Percentiles rank a stretch among this genome's conserved stretches.
Evolutionary conservation across 2,113 vertebrate genomes (phyloP).

Genomic region (Mustela nigripes): DNA sequence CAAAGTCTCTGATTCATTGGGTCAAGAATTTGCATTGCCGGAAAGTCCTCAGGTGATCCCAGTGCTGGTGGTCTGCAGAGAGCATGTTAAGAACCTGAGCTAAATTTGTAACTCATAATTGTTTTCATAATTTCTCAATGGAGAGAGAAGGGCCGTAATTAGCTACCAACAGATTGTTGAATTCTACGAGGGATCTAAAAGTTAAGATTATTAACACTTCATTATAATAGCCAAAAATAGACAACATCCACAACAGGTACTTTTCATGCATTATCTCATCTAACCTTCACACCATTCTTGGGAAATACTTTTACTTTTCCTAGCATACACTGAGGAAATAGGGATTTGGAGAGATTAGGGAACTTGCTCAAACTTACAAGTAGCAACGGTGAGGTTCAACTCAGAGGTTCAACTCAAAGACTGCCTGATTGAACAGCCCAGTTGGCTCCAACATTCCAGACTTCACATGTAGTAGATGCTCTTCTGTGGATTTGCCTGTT

Average conservation of each 20-base stretch:
- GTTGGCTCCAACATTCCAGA: background rate
- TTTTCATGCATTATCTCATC: background rate
- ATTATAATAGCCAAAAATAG: background rate
- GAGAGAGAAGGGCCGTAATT: background rate
- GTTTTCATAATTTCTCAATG: background rate
- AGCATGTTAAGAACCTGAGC: background rate
- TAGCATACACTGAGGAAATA: background rate
- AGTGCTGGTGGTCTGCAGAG: background rate
- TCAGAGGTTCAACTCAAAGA: background rate
- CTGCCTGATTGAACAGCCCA: background rate
- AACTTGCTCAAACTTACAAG: background rate
- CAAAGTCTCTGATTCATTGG: background rate
- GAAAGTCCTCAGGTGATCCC: background rate
- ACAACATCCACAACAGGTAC: background rate
- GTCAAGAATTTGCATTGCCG: conserved; percentile 47
- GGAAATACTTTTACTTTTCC: background rate
- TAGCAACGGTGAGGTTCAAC: background rate
- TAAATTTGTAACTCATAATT: background rate
- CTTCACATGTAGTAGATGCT: background rate
- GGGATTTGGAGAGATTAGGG: background rate
- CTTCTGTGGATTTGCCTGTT: background rate
- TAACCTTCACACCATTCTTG: background rate
- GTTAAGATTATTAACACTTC: background rate
- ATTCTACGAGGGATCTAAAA: background rate
- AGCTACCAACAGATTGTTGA: background rate